These are phyloP conservation scores for Phodopus roborovskii DNA, from an alignment of 2,113 vertebrate species.

Conservation along the genomic window DNA sequence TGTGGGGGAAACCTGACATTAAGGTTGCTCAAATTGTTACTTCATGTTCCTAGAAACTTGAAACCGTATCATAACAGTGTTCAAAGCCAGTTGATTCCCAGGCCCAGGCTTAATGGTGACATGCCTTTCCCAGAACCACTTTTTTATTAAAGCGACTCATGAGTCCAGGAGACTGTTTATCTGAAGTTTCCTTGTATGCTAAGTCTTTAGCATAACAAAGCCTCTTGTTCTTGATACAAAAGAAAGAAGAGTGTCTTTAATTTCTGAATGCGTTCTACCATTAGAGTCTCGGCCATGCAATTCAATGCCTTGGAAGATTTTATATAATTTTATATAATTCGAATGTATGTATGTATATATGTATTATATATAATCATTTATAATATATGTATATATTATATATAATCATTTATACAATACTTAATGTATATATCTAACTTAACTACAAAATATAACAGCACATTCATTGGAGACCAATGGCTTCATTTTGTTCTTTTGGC, in stretches of 20 bases:
- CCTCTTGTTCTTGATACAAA: neutral
- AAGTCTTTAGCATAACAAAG: neutral
- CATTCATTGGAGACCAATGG: neutral
- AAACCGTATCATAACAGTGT: neutral
- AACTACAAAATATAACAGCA: neutral
- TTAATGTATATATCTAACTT: neutral
- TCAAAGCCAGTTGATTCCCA: neutral
- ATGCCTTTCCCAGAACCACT: neutral
- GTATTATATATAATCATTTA: too few relatives aligned
- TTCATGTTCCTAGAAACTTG: conserved; percentile 19
- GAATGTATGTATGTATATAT: too few relatives aligned
- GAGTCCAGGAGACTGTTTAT: neutral
- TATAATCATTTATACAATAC: conserved; percentile 29
- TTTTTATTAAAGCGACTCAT: neutral
- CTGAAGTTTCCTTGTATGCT: neutral
- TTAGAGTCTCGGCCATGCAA: conserved; percentile 22
- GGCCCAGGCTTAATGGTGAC: neutral
- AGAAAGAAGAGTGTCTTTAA: neutral
- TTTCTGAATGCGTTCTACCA: neutral
- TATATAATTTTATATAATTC: too few relatives aligned
- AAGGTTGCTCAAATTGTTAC: conserved; percentile 5
- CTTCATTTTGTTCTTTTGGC: conserved; percentile 1
- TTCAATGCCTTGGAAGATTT: conserved; percentile 11
- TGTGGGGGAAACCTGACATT: neutral
- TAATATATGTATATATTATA: too few relatives aligned